phyloP scores from a whole-genome alignment of 2,113 vertebrate genomes.

The Ceyx melanurus region DNA sequence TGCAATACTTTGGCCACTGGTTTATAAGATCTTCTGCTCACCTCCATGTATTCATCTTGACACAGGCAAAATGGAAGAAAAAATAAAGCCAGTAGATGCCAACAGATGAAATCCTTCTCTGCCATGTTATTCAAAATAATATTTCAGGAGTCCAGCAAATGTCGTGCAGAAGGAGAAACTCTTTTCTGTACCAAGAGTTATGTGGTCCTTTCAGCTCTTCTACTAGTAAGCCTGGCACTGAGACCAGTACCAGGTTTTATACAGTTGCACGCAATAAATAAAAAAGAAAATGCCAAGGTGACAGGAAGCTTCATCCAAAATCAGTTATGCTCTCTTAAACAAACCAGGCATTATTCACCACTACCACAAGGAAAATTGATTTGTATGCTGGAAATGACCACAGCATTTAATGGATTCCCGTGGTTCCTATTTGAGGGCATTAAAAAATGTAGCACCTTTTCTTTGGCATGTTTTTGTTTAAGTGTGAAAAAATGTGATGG shows the following conservation, averaged over 20 bases:
- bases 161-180: conserved; percentile 33
- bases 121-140: conserved; percentile 71
- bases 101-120: conserved; percentile 68
- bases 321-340: conserved; percentile 70
- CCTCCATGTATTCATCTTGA: conserved; percentile 86
- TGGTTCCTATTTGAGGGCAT: conserved; percentile 70
- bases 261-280: conserved; percentile 74
- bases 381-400: conserved; percentile 67
- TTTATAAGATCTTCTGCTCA: conserved; percentile 85
- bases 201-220: conserved; percentile 62
- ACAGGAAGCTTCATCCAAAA: conserved; percentile 72
- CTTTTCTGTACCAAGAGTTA: conserved; percentile 45
- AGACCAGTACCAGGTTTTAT: conserved; percentile 75
- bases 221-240: conserved; percentile 63
- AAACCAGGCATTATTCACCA: conserved; percentile 80
- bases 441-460: conserved; percentile 74
- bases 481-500: conserved; percentile 74
- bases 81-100: conserved; percentile 80
- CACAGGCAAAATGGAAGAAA: conserved; percentile 82
- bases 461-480: conserved; percentile 69
- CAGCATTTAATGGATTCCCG: conserved; percentile 66
- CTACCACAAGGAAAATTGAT: conserved; percentile 73
- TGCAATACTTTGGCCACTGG: conserved; percentile 83
- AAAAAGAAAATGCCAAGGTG: conserved; percentile 74
- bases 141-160: conserved; percentile 56